Percentiles rank a stretch among this genome's conserved stretches.
phyloP scores from a whole-genome alignment of 2,113 vertebrate species.

The Scophthalmus maximus region DNA sequence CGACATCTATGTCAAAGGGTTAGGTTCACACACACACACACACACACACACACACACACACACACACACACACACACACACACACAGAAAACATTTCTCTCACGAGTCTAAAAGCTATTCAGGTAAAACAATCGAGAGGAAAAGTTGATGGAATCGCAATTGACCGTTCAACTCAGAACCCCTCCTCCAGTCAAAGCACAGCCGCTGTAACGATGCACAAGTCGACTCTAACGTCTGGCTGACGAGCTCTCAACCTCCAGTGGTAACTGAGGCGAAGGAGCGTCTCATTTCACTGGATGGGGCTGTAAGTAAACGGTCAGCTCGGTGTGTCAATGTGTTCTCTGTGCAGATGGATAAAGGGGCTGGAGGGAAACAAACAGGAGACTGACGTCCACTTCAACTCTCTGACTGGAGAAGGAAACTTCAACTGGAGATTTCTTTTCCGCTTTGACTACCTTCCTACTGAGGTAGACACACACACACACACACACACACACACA shows the following conservation, averaged over 20 bases:
- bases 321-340: neutral
- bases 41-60: neutral
- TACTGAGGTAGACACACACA: slow-evolving; percentile 76
- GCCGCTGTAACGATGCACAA: no score
- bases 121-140: no score
- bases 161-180: no score
- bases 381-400: slow-evolving; percentile 97
- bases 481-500: neutral
- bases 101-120: no score
- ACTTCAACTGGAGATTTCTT: slow-evolving; percentile 96
- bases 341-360: slow-evolving; percentile 91
- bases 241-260: no score
- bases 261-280: no score
- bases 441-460: slow-evolving; percentile 93
- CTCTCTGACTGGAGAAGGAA: slow-evolving; percentile 94
- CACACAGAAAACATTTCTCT: no score
- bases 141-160: no score
- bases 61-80: neutral
- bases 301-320: no score
- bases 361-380: slow-evolving; percentile 90
- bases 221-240: no score
- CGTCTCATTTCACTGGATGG: neutral
- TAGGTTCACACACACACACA: neutral
- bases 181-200: no score
- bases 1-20: slow-evolving; percentile 97